Evolutionary conservation across 1,140 invertebrate genomes (phyloP).

Genomic region (Diploscapter pachys): DNA sequence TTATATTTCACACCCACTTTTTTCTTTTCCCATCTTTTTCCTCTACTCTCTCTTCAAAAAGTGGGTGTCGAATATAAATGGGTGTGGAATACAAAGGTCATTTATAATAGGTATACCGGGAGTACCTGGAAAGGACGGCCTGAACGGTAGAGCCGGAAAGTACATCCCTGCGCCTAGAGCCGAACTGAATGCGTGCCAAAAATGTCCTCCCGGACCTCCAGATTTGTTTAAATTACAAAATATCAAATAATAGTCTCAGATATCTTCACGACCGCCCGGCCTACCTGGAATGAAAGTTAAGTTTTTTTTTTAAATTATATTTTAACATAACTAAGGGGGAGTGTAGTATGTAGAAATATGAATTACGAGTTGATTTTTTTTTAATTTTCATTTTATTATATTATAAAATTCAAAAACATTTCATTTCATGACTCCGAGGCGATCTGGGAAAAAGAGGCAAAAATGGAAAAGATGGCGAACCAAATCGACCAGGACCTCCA

Average conservation of each 20-base stretch:
- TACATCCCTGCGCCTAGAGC: conserved; percentile 52
- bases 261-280: conserved; percentile 22
- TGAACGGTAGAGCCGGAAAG: conserved; percentile 41
- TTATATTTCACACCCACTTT: too few species aligned
- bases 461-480: conserved; percentile 30
- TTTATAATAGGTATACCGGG: conserved; percentile 20
- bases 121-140: conserved; percentile 37
- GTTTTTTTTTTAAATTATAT: not conserved
- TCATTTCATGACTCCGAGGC: conserved; percentile 34
- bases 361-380: too few species aligned
- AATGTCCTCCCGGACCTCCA: conserved; percentile 35
- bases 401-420: not conserved
- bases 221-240: not conserved
- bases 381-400: conserved; percentile 36
- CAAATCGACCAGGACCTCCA: conserved; percentile 38
- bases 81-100: too few species aligned
- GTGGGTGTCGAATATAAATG: too few species aligned
- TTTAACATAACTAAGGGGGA: too few species aligned
- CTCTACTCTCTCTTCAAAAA: too few species aligned
- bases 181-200: conserved; percentile 52
- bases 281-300: conserved; percentile 11
- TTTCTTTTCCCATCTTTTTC: too few species aligned
- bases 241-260: not conserved
- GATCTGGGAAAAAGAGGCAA: conserved; percentile 37
- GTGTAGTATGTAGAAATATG: too few species aligned